Conservation (phyloP, 2,797 vertebrate genomes). For the Rhinoraja longicauda region DNA sequence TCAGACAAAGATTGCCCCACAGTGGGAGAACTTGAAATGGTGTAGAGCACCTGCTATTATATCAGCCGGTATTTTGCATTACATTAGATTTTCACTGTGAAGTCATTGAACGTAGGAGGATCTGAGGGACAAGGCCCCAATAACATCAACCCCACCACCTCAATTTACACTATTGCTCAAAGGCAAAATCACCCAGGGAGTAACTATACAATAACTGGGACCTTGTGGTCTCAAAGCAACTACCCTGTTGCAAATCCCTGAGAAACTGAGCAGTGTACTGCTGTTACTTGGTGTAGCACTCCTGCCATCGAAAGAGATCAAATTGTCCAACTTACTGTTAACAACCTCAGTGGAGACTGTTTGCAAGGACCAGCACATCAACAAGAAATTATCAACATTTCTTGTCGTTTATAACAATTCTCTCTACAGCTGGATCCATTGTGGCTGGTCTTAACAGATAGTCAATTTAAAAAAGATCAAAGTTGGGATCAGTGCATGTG, state of each 20-base stretch:
- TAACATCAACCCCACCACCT: not conserved
- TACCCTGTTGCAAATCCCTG: not conserved
- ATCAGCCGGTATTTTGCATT: not conserved
- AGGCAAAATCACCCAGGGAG: not conserved
- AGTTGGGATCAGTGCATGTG: not conserved
- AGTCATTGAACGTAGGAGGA: not conserved
- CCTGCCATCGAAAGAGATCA: not conserved
- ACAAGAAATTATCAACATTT: not conserved
- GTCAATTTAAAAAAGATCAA: not conserved
- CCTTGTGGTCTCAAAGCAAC: not conserved
- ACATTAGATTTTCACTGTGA: no score
- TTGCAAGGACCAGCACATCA: not conserved
- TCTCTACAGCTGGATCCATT: not conserved
- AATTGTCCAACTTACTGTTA: not conserved
- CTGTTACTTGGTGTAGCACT: not conserved
- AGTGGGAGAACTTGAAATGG: not conserved
- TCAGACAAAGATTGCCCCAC: not conserved
- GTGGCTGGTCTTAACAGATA: not conserved
- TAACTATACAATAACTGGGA: not conserved
- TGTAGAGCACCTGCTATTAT: not conserved
- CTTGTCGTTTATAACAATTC: not conserved
- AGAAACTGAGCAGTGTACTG: not conserved
- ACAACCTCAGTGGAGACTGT: not conserved
- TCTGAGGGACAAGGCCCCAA: not conserved
- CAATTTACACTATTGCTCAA: no score